phyloP scores from a whole-genome alignment of 2,113 vertebrate species.

The Tretioscincus oriximinensis region DNA sequence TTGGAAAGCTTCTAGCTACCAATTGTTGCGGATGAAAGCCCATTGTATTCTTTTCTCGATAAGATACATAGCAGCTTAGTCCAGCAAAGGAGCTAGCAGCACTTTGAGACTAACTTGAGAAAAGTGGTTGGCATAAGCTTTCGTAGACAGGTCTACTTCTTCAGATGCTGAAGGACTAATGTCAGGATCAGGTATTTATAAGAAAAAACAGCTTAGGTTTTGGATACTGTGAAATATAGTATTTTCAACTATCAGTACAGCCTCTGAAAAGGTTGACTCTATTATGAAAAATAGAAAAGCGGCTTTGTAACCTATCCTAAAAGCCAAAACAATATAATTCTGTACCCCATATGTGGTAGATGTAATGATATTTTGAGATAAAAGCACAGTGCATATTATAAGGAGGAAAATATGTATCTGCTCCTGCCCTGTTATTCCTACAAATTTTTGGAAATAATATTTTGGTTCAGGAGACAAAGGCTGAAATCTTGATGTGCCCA shows the following conservation, averaged over 20 bases:
- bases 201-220: not conserved
- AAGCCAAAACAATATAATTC: not conserved
- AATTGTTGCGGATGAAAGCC: not conserved
- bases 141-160: too few species aligned
- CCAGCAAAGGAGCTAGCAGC: too few species aligned
- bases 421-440: too few species aligned
- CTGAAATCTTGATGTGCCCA: not conserved
- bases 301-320: not conserved
- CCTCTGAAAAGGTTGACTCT: not conserved
- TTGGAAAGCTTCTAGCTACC: not conserved
- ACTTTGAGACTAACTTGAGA: too few species aligned
- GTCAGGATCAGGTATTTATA: too few species aligned
- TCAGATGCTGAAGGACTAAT: too few species aligned
- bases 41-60: not conserved
- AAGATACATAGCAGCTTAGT: not conserved
- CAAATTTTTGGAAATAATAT: too few species aligned
- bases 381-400: not conserved
- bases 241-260: not conserved
- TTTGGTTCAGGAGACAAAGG: not conserved
- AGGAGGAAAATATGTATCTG: not conserved
- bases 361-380: not conserved
- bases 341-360: not conserved
- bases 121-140: too few species aligned
- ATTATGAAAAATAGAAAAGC: not conserved
- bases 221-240: too few species aligned